phyloP scores from a whole-genome alignment of 1,140 invertebrate genomes.

The Brachionus rotundiformis region DNA sequence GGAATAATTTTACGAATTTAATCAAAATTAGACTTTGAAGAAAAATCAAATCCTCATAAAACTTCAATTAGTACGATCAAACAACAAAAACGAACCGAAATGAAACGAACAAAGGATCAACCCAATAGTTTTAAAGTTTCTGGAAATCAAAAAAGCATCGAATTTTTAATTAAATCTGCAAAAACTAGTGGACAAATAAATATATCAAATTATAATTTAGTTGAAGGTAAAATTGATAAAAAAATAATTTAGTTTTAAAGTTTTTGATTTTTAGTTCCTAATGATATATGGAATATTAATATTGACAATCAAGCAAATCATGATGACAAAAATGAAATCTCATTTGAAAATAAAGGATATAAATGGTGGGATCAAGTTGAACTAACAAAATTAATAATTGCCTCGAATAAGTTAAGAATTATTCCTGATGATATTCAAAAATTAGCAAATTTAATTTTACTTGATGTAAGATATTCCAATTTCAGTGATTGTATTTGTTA shows the following conservation, averaged over 20 bases:
- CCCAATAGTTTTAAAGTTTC: slow-evolving; percentile 53
- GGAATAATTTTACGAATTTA: too few species aligned
- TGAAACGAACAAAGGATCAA: not conserved
- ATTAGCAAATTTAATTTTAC: slow-evolving; percentile 71
- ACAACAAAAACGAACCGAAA: slow-evolving; percentile 42
- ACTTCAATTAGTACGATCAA: not conserved
- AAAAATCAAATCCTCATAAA: not conserved
- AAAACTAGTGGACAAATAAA: slow-evolving; percentile 77
- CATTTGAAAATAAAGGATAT: slow-evolving; percentile 66
- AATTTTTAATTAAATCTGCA: slow-evolving; percentile 72
- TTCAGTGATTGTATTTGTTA: not conserved
- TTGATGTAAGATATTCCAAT: slow-evolving; percentile 69
- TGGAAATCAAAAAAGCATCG: slow-evolving; percentile 50
- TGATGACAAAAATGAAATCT: not conserved
- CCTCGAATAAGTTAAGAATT: slow-evolving; percentile 73
- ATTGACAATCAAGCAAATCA: slow-evolving; percentile 67
- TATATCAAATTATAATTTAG: slow-evolving; percentile 73
- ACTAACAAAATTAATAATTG: slow-evolving; percentile 76
- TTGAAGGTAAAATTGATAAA: slow-evolving; percentile 72
- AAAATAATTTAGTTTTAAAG: too few species aligned
- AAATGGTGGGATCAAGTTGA: slow-evolving; percentile 83
- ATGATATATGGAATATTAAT: slow-evolving; percentile 78
- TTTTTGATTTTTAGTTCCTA: slow-evolving; percentile 72
- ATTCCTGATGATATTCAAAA: slow-evolving; percentile 73
- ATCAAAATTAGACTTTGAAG: not conserved